Percentiles rank a stretch among this genome's conserved stretches.
phyloP scores from a whole-genome alignment of 2,113 vertebrate genomes.

The Gobiocypris rarus region DNA sequence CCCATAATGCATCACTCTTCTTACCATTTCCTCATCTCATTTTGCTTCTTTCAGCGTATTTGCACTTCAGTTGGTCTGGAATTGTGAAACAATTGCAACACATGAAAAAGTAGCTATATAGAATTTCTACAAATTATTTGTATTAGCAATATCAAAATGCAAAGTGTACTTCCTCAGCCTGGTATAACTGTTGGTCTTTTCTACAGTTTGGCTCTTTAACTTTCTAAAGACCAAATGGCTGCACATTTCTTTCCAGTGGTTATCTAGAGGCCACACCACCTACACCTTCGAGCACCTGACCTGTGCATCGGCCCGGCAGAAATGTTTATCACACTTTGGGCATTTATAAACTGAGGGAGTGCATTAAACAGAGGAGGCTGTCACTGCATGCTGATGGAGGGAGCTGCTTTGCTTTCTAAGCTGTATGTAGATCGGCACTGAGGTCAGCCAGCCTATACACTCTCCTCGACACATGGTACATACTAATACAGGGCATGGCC shows the following conservation, averaged over 20 bases:
- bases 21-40: slow-evolving; percentile 3
- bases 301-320: slow-evolving; percentile 66
- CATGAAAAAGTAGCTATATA: not conserved
- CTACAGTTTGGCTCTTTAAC: too few species aligned
- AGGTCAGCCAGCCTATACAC: slow-evolving; percentile 69
- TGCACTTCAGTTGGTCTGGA: not conserved
- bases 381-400: slow-evolving; percentile 77
- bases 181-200: not conserved
- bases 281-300: slow-evolving; percentile 59
- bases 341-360: slow-evolving; percentile 80
- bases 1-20: slow-evolving; percentile 77
- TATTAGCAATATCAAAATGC: not conserved
- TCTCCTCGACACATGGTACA: slow-evolving; percentile 62
- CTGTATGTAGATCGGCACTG: slow-evolving; percentile 73
- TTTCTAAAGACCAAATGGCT: not conserved
- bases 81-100: not conserved
- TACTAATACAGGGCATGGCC: slow-evolving; percentile 60
- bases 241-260: slow-evolving; percentile 1
- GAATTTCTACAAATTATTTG: not conserved
- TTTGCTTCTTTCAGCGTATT: not conserved
- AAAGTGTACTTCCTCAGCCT: not conserved
- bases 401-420: slow-evolving; percentile 66
- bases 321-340: slow-evolving; percentile 75
- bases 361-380: slow-evolving; percentile 76
- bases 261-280: slow-evolving; percentile 23